Base-by-base conservation (phyloP, 1,140 invertebrate species). In the Lepidotrigona ventralis region DNA sequence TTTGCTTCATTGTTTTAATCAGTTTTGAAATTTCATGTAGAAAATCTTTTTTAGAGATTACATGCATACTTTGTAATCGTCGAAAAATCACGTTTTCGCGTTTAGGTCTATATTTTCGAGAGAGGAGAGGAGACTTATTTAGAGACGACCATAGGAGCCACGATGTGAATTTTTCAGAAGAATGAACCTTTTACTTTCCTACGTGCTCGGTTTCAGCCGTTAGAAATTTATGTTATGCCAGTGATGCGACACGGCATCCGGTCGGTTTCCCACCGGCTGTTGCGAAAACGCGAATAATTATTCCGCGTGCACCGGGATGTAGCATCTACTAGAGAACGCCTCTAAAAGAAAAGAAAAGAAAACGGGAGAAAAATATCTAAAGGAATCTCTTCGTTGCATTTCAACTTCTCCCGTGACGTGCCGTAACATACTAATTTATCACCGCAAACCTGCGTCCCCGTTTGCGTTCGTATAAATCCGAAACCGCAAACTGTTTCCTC, bases 231-330 rank as follows among this genome's bases (percentile, higher is more conserved):
- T 80, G 83, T 76, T 87, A 88, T 88, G 83, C 83, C 86, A 79
- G 53, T 86, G 85, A 89, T 85, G 85, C 87, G 79, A 75, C 51
- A 77, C 75, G 87, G 79, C 79, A 89, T 90, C 86, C 86, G 86
- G 84, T 86, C 79, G 81, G 81, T 90, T 85, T 89, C 83, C 72
- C 84, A 79, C 51, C 56, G 71, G 58, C 54, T 56, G 81, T 88
- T 89, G 79, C 87, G 81, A 89, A 86, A 86, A 63, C 82, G 68
- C 78, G 73, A 88, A 85, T 83, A 87, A 84, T 66, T 75, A 87
- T 87, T 85, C 74, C 77, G 74, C 58, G 66, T 51, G 70, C 82
- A 68, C 82, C 39, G 39, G 11, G n/a, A n/a, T 8, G 60, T 53
- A 82, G 84, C 85, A 64, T 66, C 51, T 74, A 66, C 58, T 71